Base-by-base conservation (phyloP, 1,140 invertebrate species). In the Hesperophylax magnus region DNA sequence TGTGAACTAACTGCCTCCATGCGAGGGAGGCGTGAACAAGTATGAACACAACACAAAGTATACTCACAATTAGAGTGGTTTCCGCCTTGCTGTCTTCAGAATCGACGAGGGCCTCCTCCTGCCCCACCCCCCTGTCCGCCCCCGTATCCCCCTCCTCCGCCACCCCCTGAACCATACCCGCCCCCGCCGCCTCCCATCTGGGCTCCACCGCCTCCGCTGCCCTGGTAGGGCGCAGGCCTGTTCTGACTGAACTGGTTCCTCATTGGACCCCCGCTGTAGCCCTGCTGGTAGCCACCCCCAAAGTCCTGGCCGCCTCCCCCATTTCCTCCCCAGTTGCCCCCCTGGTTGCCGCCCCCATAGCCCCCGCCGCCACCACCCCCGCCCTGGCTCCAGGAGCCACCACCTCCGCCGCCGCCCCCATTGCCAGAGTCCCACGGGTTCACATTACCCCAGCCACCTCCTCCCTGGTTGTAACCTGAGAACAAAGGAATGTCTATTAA, bases 271-370 rank as follows among this genome's bases (percentile, higher is more conserved):
- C 94, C 94, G 11, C 93, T 91, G 82, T 93, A 95, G 52, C 92
- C 92, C 85, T 96, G 94, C 82, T 96, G 94, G 84, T 95, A 95
- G 34, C 93, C 93, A 80, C 92, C 92, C 3, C 94, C 94, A 83
- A 95, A 95, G 78, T 93, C 92, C 81, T 92, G 91, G 71, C 87
- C 91, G 92, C 14, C 89, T 81, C 90, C 90, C 47, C 92, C 91
- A 6, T 91, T 91, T 20, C 90, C 90, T 65, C 88, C 89, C 34
- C 86, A 86, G 6, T 87, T 87, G 22, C 88, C 86, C n/a, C 89
- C 87, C 34, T 82, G 77, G 17, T 78, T 58, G 14, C 61, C 65
- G 15, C 82, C 84, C 71, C 81, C 88, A 79, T 88, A 89, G 81
- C 85, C 84, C 89, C 89, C 90, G 8, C 86, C 85, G 8, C 34